These are phyloP conservation scores for Phrynocephalus versicolor DNA, from an alignment of 2,113 vertebrate species.

Conservation along the genomic window DNA sequence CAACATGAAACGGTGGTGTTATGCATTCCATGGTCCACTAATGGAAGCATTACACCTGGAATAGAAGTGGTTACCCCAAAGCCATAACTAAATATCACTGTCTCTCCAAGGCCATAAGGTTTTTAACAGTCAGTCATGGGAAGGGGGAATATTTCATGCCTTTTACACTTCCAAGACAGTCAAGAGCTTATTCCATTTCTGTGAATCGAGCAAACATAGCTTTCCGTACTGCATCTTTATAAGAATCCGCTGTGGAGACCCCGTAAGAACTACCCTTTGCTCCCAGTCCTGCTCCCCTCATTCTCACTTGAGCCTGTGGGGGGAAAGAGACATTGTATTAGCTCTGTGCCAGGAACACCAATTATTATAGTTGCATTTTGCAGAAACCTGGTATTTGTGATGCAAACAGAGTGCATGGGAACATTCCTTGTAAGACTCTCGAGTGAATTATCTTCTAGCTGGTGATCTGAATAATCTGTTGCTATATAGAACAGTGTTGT, in stretches of 20 bases:
- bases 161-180: neutral
- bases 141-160: neutral
- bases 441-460: neutral
- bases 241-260: constrained; percentile 90
- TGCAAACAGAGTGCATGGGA: neutral
- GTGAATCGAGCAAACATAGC: constrained; percentile 99
- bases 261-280: constrained; percentile 94
- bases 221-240: constrained; percentile 97
- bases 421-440: neutral
- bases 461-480: neutral
- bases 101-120: constrained; percentile 54
- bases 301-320: constrained; percentile 89
- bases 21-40: constrained; percentile 39
- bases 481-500: neutral
- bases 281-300: constrained; percentile 93
- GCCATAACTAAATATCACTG: constrained; percentile 58
- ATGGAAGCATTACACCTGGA: constrained; percentile 62
- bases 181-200: constrained; percentile 80
- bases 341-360: neutral
- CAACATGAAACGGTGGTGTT: constrained; percentile 55
- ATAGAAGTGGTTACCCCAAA: constrained; percentile 64
- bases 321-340: constrained; percentile 11
- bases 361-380: neutral
- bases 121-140: constrained; percentile 63
- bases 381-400: neutral